A percentile compares a stretch with the other conserved stretches of the same genome.
phyloP scores from a whole-genome alignment of 1,140 invertebrate species.

The Drosophila quadrilineata region DNA sequence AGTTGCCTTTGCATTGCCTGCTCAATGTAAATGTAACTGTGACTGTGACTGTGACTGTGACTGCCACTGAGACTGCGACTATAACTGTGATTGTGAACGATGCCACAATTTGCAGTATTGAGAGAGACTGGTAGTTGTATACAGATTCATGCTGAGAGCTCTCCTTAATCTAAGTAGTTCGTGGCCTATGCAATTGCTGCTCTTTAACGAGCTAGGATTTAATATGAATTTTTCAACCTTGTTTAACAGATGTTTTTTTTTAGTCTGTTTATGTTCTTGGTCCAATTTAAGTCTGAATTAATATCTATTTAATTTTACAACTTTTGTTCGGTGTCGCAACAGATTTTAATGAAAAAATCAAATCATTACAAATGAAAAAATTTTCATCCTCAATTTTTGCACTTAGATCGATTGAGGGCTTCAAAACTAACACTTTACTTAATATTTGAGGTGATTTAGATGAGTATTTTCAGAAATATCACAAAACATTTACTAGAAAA shows the following conservation, averaged over 20 bases:
- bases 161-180: background rate
- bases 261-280: too few species aligned
- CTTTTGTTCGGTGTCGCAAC: too few species aligned
- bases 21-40: conserved; percentile 5
- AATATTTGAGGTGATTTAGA: too few species aligned
- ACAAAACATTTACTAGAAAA: too few species aligned
- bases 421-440: too few species aligned
- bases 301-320: too few species aligned
- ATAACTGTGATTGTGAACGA: conserved; percentile 15
- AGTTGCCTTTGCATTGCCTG: conserved; percentile 12
- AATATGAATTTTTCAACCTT: background rate
- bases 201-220: background rate
- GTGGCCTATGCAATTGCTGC: background rate
- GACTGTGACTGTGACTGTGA: background rate
- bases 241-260: background rate
- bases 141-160: background rate
- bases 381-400: too few species aligned
- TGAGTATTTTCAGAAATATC: too few species aligned
- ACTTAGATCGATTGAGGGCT: too few species aligned
- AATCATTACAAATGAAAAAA: too few species aligned
- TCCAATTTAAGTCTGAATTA: too few species aligned
- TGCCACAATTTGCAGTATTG: conserved; percentile 30
- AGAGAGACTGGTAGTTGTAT: background rate
- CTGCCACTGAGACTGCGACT: conserved; percentile 21
- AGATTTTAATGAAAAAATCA: too few species aligned